Base-by-base conservation (phyloP, 2,888 invertebrate species). In the Cosmia trapezina region DNA sequence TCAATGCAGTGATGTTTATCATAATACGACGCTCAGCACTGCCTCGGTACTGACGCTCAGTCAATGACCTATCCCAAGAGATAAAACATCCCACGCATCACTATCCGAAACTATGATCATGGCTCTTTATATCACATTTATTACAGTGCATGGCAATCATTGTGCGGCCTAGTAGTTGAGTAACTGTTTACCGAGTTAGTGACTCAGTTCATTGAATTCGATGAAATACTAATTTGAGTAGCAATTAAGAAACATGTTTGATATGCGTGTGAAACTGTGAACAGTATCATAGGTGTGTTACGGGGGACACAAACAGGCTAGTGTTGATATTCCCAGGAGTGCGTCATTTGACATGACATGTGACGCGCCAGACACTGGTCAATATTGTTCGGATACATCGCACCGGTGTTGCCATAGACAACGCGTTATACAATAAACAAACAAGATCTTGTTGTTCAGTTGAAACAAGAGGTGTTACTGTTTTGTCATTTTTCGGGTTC, bases 51-150 rank as follows among this genome's bases (percentile, higher is more conserved):
- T 75, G 76, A 77, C 66, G 60, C 66, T 66, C 86, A 88, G 89
- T 89, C 91, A 89, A 87, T 86, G 90, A 90, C 89, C 90, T 88
- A 88, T 88, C 83, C 78, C 83, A 86, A 86, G 86, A 90, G 90
- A 91, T 90, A 90, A 88, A 86, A 86, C 88, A 83, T 88, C 89
- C 88, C 86, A 89, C 90, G 84, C 89, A 76, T 84, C 51, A 68
- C 69, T 86, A 87, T 87, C 86, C 73, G 73, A 88, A 88, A 83
- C 84, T 84, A 88, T 63, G 66, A 75, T 62, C 65, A 73, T 47
- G 56, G 37, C 51, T 60, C 56, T 65, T 62, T 60, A 64, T 22
- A 57, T 64, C 57, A 62, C 37, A 74, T 73, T 65, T 64, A 73
- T 62, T 45, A 63, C 54, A 33, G 51, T 54, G 65, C 62, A 80